Percentiles rank a stretch among this genome's conserved stretches.
Evolutionary conservation across 2,797 vertebrate species (phyloP).

Genomic region (Argyrosomus regius): DNA sequence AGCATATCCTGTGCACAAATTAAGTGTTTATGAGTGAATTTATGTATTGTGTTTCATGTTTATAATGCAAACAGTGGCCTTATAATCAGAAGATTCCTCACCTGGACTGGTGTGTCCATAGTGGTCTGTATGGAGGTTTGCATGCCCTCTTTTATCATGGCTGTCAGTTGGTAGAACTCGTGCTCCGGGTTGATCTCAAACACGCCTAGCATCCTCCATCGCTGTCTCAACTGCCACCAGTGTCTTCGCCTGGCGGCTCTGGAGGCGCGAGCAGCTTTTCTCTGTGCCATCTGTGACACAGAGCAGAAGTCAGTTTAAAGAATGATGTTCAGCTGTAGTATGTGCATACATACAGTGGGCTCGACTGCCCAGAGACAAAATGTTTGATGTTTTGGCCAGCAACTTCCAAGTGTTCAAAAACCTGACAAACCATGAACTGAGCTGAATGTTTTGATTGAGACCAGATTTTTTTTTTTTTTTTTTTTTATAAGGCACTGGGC

Average conservation of each 20-base stretch:
- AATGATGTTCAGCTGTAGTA: background rate
- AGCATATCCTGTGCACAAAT: constrained; percentile 57
- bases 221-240: constrained; percentile 78
- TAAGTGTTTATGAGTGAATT: background rate
- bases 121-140: constrained; percentile 74
- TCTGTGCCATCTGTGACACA: constrained; percentile 43
- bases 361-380: no score
- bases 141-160: constrained; percentile 85
- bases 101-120: constrained; percentile 68
- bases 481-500: no score
- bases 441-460: no score
- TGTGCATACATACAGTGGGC: background rate
- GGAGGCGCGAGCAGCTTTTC: background rate
- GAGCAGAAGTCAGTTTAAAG: background rate
- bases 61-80: background rate
- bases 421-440: no score
- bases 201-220: constrained; percentile 84
- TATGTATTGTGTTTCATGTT: background rate
- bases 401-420: no score
- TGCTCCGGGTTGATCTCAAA: constrained; percentile 86
- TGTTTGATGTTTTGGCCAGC: no score
- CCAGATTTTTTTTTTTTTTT: no score
- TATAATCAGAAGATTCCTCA: constrained; percentile 53
- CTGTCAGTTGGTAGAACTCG: constrained; percentile 79
- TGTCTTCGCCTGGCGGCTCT: constrained; percentile 32